A percentile compares a stretch with the other conserved stretches of the same genome.
Conservation (phyloP, 2,113 vertebrate genomes). For the Camelus bactrianus region DNA sequence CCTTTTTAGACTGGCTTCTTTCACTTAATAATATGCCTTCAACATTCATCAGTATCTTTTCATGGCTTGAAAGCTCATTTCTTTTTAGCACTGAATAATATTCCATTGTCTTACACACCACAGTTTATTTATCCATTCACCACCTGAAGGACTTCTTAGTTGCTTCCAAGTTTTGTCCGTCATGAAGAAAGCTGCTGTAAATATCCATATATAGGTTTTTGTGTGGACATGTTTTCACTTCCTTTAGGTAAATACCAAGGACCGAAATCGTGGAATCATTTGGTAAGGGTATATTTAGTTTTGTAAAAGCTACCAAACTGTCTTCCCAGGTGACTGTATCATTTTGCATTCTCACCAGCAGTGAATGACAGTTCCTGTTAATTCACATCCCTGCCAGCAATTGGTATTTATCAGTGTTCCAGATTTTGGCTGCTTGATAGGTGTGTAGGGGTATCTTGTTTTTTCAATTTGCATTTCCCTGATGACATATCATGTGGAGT, state of each 20-base stretch:
- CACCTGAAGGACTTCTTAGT: not conserved
- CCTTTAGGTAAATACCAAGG: not conserved
- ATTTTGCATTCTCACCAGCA: not conserved
- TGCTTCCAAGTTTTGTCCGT: not conserved
- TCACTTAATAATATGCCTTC: not conserved
- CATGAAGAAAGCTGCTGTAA: not conserved
- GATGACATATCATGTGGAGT: not conserved
- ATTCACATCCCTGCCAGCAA: not conserved
- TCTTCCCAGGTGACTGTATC: not conserved
- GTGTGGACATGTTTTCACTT: constrained; percentile 1
- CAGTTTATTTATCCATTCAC: not conserved
- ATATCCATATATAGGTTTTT: not conserved
- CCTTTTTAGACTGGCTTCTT: not conserved
- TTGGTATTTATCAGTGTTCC: not conserved
- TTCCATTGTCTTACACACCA: not conserved
- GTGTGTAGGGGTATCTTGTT: not conserved
- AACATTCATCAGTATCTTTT: not conserved
- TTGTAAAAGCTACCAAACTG: not conserved
- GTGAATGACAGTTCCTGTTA: not conserved
- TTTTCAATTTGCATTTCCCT: constrained; percentile 4
- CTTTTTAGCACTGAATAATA: not conserved
- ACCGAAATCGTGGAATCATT: not conserved
- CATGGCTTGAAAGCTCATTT: not conserved
- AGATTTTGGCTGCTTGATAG: not conserved
- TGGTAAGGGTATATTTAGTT: not conserved